Evolutionary conservation across 2,888 invertebrate genomes (phyloP).

Genomic region (Phorcus lineatus): DNA sequence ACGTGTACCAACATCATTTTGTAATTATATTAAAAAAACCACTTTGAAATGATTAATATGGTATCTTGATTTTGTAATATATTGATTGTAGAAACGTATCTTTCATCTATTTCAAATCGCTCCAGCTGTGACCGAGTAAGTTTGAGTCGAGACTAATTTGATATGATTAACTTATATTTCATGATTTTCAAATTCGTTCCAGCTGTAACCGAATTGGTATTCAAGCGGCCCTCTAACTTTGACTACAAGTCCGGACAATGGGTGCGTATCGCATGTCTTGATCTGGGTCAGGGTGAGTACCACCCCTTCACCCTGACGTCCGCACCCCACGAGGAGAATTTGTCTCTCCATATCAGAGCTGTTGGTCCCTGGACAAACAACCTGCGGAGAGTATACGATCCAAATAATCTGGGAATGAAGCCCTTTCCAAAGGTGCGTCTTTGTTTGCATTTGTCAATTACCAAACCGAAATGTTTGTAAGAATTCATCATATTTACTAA

Average conservation of each 20-base stretch:
- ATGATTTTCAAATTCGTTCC: slow-evolving; percentile 39
- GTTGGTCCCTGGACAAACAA: slow-evolving; percentile 81
- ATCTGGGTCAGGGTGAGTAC: slow-evolving; percentile 79
- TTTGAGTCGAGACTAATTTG: too few relatives aligned
- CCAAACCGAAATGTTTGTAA: too few relatives aligned
- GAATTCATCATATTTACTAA: too few relatives aligned
- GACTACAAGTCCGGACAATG: slow-evolving; percentile 82
- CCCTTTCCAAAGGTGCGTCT: slow-evolving; percentile 25
- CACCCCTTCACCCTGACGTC: slow-evolving; percentile 82
- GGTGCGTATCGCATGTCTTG: slow-evolving; percentile 80
- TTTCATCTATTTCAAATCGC: too few relatives aligned
- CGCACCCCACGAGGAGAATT: slow-evolving; percentile 80
- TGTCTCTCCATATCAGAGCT: slow-evolving; percentile 80
- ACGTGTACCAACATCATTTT: too few relatives aligned
- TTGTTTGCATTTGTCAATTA: not conserved
- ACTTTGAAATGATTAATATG: too few relatives aligned
- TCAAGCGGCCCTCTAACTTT: slow-evolving; percentile 79
- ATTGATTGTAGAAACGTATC: too few relatives aligned
- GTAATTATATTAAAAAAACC: too few relatives aligned
- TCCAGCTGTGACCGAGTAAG: too few relatives aligned
- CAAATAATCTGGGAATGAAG: slow-evolving; percentile 24
- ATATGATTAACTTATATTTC: too few relatives aligned
- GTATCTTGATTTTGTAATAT: too few relatives aligned
- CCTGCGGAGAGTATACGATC: slow-evolving; percentile 75
- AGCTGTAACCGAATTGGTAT: slow-evolving; percentile 80